Evolutionary conservation across 2,888 invertebrate species (phyloP).

Genomic region (Leptinotarsa peninsularis): DNA sequence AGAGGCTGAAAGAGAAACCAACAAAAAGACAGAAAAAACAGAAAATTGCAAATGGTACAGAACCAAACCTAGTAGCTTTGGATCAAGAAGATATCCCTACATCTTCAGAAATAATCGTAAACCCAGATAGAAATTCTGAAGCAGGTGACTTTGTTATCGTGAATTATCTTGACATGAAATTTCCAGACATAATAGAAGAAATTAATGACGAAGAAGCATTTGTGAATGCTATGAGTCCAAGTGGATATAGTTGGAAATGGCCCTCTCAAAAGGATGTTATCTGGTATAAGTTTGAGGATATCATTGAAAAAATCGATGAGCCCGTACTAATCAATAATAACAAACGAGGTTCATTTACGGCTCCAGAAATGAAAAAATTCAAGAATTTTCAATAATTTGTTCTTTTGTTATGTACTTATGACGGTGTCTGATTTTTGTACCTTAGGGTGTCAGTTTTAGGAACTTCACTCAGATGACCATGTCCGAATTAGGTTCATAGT

Average conservation of each 20-base stretch:
- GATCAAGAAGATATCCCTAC: background rate
- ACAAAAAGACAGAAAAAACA: too few species aligned
- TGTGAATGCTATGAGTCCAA: background rate
- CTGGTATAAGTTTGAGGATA: background rate
- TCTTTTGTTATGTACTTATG: background rate
- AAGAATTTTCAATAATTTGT: background rate
- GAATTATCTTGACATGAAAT: conserved; percentile 1
- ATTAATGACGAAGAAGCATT: background rate
- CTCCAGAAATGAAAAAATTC: background rate
- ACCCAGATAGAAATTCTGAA: background rate
- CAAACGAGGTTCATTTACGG: background rate
- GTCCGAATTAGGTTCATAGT: too few species aligned
- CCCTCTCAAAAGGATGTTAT: conserved; percentile 9
- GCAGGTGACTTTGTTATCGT: background rate
- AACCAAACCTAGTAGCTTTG: background rate
- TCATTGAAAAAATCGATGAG: conserved; percentile 1
- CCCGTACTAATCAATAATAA: conserved; percentile 9
- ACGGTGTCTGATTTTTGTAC: too few species aligned
- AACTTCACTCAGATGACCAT: too few species aligned
- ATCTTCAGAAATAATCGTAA: conserved; percentile 9
- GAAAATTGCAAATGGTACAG: background rate
- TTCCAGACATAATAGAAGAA: background rate
- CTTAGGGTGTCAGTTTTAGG: too few species aligned
- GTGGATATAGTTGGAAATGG: background rate
- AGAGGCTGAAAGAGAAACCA: too few species aligned